These are phyloP conservation scores for Cossypha caffra DNA, from an alignment of 2,797 vertebrate genomes.

Conservation along the genomic window DNA sequence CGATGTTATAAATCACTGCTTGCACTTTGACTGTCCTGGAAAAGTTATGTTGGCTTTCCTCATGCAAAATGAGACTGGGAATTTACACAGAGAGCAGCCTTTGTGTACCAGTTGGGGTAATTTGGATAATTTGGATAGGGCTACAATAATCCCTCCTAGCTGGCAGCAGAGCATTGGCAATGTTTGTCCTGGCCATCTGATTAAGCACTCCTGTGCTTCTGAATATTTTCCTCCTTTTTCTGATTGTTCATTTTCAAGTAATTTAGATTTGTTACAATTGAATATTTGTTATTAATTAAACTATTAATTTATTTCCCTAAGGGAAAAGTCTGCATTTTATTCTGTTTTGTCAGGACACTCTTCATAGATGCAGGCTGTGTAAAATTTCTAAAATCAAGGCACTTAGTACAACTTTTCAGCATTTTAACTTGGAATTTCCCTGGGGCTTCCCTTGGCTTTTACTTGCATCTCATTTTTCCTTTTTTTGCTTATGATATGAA, in stretches of 20 bases:
- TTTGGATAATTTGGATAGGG: neutral
- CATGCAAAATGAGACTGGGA: neutral
- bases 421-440: neutral
- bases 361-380: neutral
- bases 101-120: neutral
- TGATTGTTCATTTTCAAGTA: neutral
- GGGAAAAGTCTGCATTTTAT: neutral
- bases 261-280: neutral
- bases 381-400: neutral
- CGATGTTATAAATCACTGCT: accelerated
- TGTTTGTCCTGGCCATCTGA: neutral
- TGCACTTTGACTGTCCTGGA: neutral
- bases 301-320: neutral
- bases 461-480: neutral
- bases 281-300: neutral
- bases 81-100: neutral
- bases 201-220: neutral
- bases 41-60: neutral
- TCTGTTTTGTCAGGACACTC: neutral
- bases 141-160: neutral
- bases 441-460: neutral
- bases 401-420: neutral
- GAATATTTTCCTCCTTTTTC: neutral
- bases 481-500: neutral
- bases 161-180: neutral